Evolutionary conservation across 2,113 vertebrate genomes (phyloP), one percentile per base, ranked within the genome.

Genomic region (Corythornis vintsioides): DNA sequence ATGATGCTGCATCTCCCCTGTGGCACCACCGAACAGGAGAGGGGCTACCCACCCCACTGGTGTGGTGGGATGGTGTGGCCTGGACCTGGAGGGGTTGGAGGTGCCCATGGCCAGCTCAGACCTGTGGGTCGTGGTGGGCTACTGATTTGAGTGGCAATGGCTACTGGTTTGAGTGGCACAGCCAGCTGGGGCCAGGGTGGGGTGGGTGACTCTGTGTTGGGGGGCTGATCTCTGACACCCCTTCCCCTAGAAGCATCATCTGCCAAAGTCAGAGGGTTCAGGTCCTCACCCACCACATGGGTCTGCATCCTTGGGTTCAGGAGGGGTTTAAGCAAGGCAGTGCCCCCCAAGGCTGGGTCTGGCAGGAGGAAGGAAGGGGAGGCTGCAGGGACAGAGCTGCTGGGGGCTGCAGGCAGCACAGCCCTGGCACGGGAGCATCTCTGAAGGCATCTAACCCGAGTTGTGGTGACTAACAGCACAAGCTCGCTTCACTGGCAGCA

Each of bases 251-350:
- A 26, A 20, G 24, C n/a, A 69, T 13, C 0, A 0, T 43, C 35
- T 53, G 9, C 56, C 53, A 35, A 63, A 74, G 20, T 33, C 71
- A 74, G 66, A 74, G 66, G 13, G 60, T 33, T 88, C 40, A 4
- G 38, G 48, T 40, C 70, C 26, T 80, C 38, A 11, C 15, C 31
- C 2, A 0, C 24, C 5, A 0, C 1, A 0, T 26, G n/a, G 56
- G 31, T 48, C 38, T 25, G 40, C 5, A 20, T n/a, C 47, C 60
- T 15, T 5, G 28, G 38, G 45, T 13, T 15, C 52, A 13, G 28
- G 85, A 85, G 57, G 45, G 60, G 6, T 31, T 83, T 55, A 59
- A 73, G 28, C 72, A 83, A 61, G 31, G 56, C 86, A 42, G 38
- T 71, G 45, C 3, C 67, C 71, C 75, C 20, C 48, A 57, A 64